Base-by-base conservation (phyloP, 1,140 invertebrate species). In the Conus betulinus region DNA sequence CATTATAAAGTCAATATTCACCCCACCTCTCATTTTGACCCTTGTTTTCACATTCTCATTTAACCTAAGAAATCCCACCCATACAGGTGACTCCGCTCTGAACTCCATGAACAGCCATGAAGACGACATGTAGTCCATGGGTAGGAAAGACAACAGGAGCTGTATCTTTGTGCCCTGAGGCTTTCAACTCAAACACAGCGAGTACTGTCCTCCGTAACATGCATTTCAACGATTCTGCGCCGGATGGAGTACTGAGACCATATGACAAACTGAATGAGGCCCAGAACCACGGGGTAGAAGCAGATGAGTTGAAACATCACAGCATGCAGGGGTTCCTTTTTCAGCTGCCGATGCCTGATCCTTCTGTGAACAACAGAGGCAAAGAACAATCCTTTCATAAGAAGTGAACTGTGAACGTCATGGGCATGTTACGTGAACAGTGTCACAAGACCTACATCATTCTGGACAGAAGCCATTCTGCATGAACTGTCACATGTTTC, bases 291-390 rank as follows among this genome's bases (percentile, higher is more conserved):
- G 15, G 93, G 92, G 52, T 88, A 89, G 27, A 89, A 87, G 88
- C 92, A 94, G n/a, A 93, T 23, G 11, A 93, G 84, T 15, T 57
- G 83, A 83, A 94, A 93, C 92, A 94, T 94, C 5, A 86, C 89
- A 23, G 87, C 81, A n/a, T 90, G 90, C 11, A 94, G 79, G 5
- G 27, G 15, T 13, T 60, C 53, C n/a, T 8, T 84, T 84, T 8
- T 76, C 52, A 15, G 87, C 39, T 27, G 90, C 82, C n/a, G 78
- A 17, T 15, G 60, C 15, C 51, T 57, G 15, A 10, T 53, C 82
- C 25, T 53, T 57, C 81, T 83, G 81, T 57, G 7, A 79, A 1
- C 78, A 79, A 71, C 57, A 60, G 8, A 15, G 0, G 57, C 8
- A 60, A 60, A 60, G 57, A 11, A 11, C 15, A 60, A 60, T 60